Evolutionary conservation across 2,113 vertebrate species (phyloP).

Genomic region (Carassius carassius): DNA sequence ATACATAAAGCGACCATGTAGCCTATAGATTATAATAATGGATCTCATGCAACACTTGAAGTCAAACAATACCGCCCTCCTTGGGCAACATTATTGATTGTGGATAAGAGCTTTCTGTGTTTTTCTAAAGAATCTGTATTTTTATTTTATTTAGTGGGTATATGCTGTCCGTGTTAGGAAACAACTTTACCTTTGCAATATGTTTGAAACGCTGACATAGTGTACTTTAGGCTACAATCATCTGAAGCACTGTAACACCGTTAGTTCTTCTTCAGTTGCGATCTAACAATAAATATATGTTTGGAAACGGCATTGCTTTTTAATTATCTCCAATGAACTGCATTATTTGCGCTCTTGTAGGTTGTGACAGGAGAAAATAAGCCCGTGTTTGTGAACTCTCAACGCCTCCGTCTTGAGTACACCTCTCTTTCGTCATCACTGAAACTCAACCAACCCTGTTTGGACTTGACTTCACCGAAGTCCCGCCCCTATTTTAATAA

Average conservation of each 20-base stretch:
- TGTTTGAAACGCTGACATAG: neutral
- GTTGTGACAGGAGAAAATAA: neutral
- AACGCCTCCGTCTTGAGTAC: neutral
- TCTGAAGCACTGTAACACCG: no score
- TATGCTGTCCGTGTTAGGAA: neutral
- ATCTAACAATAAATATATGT: neutral
- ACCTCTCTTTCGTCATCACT: constrained; percentile 25
- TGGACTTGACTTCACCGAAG: neutral
- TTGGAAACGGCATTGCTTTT: neutral
- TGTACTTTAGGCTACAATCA: no score
- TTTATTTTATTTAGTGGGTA: neutral
- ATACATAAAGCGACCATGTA: neutral
- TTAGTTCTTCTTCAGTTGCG: neutral
- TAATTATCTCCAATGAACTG: neutral
- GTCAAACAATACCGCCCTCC: neutral
- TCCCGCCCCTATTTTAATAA: constrained; percentile 18
- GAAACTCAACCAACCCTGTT: constrained; percentile 41
- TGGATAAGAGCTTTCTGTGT: neutral
- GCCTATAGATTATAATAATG: neutral
- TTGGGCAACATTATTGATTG: neutral
- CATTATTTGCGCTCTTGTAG: neutral
- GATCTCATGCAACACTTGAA: neutral
- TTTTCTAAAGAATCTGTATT: neutral
- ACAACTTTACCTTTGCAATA: neutral
- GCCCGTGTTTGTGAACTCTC: neutral